phyloP scores from a whole-genome alignment of 2,797 vertebrate species.

The Trematomus bernacchii region DNA sequence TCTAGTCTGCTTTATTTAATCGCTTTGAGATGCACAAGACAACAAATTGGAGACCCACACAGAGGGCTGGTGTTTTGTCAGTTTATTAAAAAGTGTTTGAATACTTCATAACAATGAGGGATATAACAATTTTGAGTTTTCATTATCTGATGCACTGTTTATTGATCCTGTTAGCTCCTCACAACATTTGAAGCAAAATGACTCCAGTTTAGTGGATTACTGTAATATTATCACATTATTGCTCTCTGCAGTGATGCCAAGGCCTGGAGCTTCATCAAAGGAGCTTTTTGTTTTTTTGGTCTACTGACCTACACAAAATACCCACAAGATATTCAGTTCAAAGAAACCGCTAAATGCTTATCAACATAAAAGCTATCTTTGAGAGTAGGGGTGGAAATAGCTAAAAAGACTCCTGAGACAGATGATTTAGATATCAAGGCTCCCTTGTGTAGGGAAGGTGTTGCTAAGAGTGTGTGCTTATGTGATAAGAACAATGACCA shows the following conservation, averaged over 20 bases:
- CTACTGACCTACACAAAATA: conserved; percentile 40
- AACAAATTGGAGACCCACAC: background rate
- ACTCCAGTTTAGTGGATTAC: conserved; percentile 45
- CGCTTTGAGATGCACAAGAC: background rate
- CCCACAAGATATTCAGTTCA: conserved; percentile 41
- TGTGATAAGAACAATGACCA: conserved; percentile 57
- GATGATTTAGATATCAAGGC: conserved; percentile 52
- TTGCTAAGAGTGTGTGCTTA: conserved; percentile 42
- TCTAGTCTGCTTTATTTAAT: conserved; percentile 6
- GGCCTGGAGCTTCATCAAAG: conserved; percentile 36
- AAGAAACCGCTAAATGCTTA: conserved; percentile 48
- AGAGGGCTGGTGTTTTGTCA: conserved; percentile 9
- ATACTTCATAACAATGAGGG: conserved; percentile 33
- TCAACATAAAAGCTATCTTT: conserved; percentile 43
- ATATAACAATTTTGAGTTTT: conserved; percentile 28
- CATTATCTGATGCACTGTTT: conserved; percentile 36
- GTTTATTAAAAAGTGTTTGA: conserved; percentile 43
- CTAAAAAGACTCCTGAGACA: conserved; percentile 37
- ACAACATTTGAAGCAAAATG: conserved; percentile 29
- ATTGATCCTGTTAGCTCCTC: conserved; percentile 51
- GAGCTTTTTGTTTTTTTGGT: conserved; percentile 8
- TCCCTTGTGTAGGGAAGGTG: conserved; percentile 12
- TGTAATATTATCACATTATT: conserved; percentile 35
- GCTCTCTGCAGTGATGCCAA: conserved; percentile 15
- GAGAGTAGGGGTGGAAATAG: conserved; percentile 29